These are phyloP conservation scores for Platycheirus rosarum DNA, from an alignment of 2,888 invertebrate species.

Conservation along the genomic window DNA sequence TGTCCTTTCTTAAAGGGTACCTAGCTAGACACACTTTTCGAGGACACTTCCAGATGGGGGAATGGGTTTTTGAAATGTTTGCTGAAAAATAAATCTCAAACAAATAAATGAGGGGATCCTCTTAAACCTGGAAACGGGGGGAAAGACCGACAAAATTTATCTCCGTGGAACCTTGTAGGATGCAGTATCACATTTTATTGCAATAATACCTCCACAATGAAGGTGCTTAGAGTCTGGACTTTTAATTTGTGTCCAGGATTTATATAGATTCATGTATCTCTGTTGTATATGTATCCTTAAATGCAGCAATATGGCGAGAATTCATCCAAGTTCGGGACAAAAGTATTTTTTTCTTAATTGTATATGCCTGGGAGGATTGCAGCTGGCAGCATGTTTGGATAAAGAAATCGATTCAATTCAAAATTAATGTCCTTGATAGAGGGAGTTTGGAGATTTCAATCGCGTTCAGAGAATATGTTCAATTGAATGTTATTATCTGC, in stretches of 20 bases:
- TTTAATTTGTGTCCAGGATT: conserved; percentile 55
- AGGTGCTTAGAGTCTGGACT: conserved; percentile 52
- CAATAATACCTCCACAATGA: neutral
- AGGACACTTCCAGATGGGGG: conserved; percentile 61
- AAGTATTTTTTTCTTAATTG: conserved; percentile 12
- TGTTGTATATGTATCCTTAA: neutral
- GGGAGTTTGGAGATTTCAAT: conserved; percentile 48
- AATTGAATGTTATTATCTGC: conserved; percentile 63
- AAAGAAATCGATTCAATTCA: conserved; percentile 58
- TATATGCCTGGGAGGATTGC: conserved; percentile 44
- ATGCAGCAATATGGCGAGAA: conserved; percentile 33
- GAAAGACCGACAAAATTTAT: conserved; percentile 41
- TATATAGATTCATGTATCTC: conserved; percentile 5
- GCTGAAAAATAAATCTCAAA: conserved; percentile 58
- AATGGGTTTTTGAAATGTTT: conserved; percentile 29
- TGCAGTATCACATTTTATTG: conserved; percentile 35
- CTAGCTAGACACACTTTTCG: conserved; percentile 50
- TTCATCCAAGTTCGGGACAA: conserved; percentile 42
- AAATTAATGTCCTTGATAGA: conserved; percentile 66
- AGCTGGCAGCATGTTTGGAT: conserved; percentile 32
- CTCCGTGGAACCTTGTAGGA: conserved; percentile 49
- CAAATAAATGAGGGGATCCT: conserved; percentile 48
- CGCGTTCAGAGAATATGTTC: conserved; percentile 38
- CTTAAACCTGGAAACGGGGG: neutral
- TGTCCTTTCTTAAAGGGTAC: conserved; percentile 31